These are phyloP conservation scores for Lepus europaeus DNA, from an alignment of 2,113 vertebrate genomes.

Conservation along the genomic window DNA sequence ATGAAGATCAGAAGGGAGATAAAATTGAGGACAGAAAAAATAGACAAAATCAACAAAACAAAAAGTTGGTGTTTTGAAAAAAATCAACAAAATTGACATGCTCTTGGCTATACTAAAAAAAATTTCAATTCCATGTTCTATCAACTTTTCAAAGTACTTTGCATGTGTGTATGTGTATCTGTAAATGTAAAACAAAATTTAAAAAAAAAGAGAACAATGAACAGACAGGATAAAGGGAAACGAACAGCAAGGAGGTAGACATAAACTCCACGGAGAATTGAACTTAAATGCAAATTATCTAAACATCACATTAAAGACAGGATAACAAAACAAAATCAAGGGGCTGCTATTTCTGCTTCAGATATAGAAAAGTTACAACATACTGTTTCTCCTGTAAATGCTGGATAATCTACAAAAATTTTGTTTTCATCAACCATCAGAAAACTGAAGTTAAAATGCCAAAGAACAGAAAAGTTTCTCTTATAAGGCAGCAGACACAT, in stretches of 20 bases:
- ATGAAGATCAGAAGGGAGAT: background rate
- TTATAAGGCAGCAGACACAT: background rate
- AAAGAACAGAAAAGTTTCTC: background rate
- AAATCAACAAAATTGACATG: background rate
- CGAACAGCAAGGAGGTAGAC: background rate
- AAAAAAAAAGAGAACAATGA: background rate
- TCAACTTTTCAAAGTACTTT: too few relatives aligned
- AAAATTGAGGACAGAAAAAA: background rate
- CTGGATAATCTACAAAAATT: background rate
- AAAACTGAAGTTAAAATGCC: slow-evolving; percentile 40
- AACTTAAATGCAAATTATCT: background rate
- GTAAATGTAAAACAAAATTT: background rate
- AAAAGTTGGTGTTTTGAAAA: background rate
- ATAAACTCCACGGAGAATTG: background rate
- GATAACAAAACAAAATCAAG: slow-evolving; percentile 25
- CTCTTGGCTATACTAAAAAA: background rate
- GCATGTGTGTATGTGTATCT: too few relatives aligned
- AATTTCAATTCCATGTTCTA: background rate
- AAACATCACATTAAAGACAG: slow-evolving; percentile 12
- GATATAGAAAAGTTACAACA: background rate
- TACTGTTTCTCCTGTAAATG: background rate
- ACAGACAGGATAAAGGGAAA: background rate
- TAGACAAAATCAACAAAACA: slow-evolving; percentile 16
- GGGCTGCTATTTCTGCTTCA: background rate
- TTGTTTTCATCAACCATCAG: background rate